Percentiles rank a stretch among this genome's conserved stretches.
Evolutionary conservation across 2,797 vertebrate genomes (phyloP).

Genomic region (Hapalemur alaotrensis): DNA sequence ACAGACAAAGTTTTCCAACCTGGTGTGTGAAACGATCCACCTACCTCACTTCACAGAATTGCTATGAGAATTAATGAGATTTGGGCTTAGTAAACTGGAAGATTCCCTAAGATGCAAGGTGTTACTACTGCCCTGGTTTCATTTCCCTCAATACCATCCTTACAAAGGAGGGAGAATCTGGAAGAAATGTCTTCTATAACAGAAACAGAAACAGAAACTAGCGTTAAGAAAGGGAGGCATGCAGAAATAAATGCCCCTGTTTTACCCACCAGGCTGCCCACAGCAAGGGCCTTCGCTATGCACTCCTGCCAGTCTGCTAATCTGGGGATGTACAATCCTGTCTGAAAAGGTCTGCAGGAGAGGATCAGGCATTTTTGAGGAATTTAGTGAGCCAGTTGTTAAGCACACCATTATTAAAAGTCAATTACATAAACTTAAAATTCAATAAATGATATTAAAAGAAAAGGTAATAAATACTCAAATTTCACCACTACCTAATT

Average conservation of each 20-base stretch:
- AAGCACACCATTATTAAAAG: conserved; percentile 1
- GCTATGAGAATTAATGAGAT: not conserved
- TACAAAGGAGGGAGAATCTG: not conserved
- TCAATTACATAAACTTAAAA: not conserved
- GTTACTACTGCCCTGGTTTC: not conserved
- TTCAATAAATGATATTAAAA: conserved; percentile 11
- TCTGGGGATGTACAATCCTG: not conserved
- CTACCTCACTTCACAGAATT: not conserved
- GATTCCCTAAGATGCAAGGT: not conserved
- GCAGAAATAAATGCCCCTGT: not conserved
- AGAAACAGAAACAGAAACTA: not conserved
- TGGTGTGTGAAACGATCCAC: not conserved
- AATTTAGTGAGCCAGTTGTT: not conserved
- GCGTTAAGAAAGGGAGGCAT: not conserved
- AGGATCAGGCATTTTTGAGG: not conserved
- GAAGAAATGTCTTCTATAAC: not conserved
- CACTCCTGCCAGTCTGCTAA: not conserved
- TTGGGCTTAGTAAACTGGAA: not conserved
- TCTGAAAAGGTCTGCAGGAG: not conserved
- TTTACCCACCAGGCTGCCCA: not conserved
- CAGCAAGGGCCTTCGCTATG: fast-evolving
- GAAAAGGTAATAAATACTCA: not conserved
- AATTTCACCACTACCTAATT: not conserved
- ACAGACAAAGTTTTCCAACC: not conserved
- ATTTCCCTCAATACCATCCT: not conserved